These are phyloP conservation scores for Hofmannophila pseudospretella DNA, from an alignment of 2,888 invertebrate genomes.

Conservation along the genomic window DNA sequence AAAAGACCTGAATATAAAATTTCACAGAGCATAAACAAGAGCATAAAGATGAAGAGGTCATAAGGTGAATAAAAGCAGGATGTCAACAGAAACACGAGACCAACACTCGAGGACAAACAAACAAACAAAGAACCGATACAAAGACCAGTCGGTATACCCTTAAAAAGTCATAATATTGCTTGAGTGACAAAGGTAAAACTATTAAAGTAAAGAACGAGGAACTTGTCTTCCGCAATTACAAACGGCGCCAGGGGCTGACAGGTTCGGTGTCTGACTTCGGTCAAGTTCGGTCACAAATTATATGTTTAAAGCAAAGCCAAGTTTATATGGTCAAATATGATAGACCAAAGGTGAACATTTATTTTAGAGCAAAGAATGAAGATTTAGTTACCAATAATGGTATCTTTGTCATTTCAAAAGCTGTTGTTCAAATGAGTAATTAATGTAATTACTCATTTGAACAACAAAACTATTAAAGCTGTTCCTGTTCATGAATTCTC, in stretches of 20 bases:
- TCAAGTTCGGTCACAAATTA: no score
- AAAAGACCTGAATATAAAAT: not conserved
- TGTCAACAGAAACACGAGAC: conserved; percentile 2
- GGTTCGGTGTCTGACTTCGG: no score
- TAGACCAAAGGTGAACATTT: no score
- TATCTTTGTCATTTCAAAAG: no score
- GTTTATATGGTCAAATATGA: no score
- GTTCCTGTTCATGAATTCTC: no score
- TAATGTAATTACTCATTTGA: no score
- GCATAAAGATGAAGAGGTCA: conserved; percentile 4
- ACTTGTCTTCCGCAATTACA: conserved; percentile 57
- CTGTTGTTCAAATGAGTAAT: no score
- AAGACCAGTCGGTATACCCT: conserved; percentile 22
- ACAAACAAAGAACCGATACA: conserved; percentile 25
- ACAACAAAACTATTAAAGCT: no score
- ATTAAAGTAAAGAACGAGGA: conserved; percentile 15
- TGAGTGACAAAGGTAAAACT: conserved; percentile 26
- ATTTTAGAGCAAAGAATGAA: no score
- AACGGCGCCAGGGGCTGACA: conserved; percentile 39
- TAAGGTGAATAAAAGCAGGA: conserved; percentile 6
- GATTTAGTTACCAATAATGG: no score
- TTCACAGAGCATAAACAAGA: not conserved
- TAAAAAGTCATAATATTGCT: conserved; percentile 23
- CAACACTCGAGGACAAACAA: conserved; percentile 14
- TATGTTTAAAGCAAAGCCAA: no score